A percentile compares a stretch with the other conserved stretches of the same genome.
phyloP scores from a whole-genome alignment of 2,113 vertebrate species.

The Heterochromis multidens region DNA sequence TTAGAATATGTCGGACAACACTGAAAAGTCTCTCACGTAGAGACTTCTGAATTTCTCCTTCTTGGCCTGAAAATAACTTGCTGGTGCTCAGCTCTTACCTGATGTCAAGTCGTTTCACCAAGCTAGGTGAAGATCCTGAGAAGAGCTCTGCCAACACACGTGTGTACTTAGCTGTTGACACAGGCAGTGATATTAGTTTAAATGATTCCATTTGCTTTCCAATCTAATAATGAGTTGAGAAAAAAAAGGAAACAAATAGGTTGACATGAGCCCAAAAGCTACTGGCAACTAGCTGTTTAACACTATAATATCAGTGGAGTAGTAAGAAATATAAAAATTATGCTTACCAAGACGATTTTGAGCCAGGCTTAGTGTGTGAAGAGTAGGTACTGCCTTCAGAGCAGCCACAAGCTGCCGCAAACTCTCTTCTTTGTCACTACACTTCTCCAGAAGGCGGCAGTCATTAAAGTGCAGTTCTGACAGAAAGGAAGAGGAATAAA shows the following conservation, averaged over 20 bases:
- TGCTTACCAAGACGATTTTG: conserved; percentile 87
- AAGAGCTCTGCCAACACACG: conserved; percentile 84
- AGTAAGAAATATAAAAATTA: neutral
- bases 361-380: conserved; percentile 83
- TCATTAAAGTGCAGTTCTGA: conserved; percentile 86
- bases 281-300: too few species aligned
- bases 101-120: conserved; percentile 82
- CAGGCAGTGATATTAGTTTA: neutral
- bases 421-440: conserved; percentile 72
- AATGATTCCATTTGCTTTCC: neutral
- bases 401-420: conserved; percentile 78
- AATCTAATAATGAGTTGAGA: neutral
- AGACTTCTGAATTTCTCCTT: too few species aligned
- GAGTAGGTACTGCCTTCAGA: conserved; percentile 77
- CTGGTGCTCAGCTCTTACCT: conserved; percentile 73
- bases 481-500: neutral
- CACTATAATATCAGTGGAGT: too few species aligned
- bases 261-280: neutral
- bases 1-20: too few species aligned
- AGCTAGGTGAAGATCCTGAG: conserved; percentile 78
- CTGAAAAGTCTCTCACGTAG: too few species aligned
- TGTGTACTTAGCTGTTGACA: conserved; percentile 79
- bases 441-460: conserved; percentile 88
- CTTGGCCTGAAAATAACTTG: neutral
- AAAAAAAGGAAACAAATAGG: neutral